Base-by-base conservation (phyloP, 2,113 vertebrate genomes). In the Passer domesticus region DNA sequence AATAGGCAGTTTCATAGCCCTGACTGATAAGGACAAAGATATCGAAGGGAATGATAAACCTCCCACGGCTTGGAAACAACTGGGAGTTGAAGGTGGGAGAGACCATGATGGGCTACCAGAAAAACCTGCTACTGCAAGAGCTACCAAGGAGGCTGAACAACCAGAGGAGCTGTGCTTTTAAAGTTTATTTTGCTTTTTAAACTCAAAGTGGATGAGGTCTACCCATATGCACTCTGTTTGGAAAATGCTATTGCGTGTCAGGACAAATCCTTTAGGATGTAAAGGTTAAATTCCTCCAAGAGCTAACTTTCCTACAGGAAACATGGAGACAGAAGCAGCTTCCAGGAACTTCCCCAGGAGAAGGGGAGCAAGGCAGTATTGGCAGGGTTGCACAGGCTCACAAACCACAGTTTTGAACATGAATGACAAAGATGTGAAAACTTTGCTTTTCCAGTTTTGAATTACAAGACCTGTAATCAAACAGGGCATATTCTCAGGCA, bases 141-240 rank as follows among this genome's bases (percentile, higher is more conserved):
- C 31, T 56, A 74, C 37, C 41, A 74, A 55, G 41, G 27, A 86
- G 43, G 55, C n/a, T 74, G 59, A 80, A 69, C 52, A 76, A 25
- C 0, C 46, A 39, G 43, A 22, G 31, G 6, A 19, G 1, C 23
- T 53, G 15, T 3, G 20, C 1, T 1, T 63, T 52, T 84, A 52
- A 49, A 11, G 30, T 31, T 69, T 66, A 33, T 80, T 88, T 89
- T 63, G 23, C 18, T 62, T 93, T 69, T 85, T 25, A 39, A 88
- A 15, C 22, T 67, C 30, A 10, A 81, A 79, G 17, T 79, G 30
- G 31, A n/a, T 31, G 41, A 73, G 23, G 31, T 37, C 30, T 64
- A 50, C 19, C 14, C 24, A 13, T 47, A 72, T 1, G 2, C 20
- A 72, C 22, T 56, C 37, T 47, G 30, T 67, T 20, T 63, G 69